Percentiles rank a stretch among this genome's conserved stretches.
Conservation (phyloP, 1,140 invertebrate genomes). For the Argopecten irradians region DNA sequence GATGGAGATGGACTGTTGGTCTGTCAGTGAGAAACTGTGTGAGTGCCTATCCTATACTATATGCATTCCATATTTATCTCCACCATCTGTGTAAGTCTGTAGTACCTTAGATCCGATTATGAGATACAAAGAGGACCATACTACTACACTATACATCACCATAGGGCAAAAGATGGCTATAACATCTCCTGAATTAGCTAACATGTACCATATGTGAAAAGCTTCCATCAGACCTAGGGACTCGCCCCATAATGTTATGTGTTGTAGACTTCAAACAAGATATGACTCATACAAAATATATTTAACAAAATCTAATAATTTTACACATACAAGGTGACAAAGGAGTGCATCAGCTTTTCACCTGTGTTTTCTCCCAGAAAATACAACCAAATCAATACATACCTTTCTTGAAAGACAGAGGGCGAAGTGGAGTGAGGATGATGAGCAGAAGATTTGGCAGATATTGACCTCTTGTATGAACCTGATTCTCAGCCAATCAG, state of each 20-base stretch:
- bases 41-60: not conserved
- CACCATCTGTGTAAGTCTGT: not conserved
- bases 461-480: constrained; percentile 18
- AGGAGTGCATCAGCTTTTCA: not conserved
- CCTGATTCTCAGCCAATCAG: not conserved
- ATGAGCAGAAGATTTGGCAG: constrained; percentile 13
- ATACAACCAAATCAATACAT: not conserved
- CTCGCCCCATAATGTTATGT: constrained; percentile 21
- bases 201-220: constrained; percentile 4
- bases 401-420: constrained; percentile 16
- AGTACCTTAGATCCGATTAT: not conserved
- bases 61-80: not conserved
- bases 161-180: not conserved
- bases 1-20: not conserved
- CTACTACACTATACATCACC: not conserved
- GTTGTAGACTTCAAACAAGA: not conserved
- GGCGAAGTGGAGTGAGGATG: constrained; percentile 13
- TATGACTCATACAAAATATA: constrained; percentile 23
- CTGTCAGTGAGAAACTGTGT: not conserved
- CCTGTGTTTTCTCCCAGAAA: not conserved
- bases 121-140: not conserved
- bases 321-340: not conserved
- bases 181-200: not conserved
- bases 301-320: not conserved
- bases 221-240: not conserved